Conservation (phyloP, 2,797 vertebrate species). For the Gymnoscopelus braueri region DNA sequence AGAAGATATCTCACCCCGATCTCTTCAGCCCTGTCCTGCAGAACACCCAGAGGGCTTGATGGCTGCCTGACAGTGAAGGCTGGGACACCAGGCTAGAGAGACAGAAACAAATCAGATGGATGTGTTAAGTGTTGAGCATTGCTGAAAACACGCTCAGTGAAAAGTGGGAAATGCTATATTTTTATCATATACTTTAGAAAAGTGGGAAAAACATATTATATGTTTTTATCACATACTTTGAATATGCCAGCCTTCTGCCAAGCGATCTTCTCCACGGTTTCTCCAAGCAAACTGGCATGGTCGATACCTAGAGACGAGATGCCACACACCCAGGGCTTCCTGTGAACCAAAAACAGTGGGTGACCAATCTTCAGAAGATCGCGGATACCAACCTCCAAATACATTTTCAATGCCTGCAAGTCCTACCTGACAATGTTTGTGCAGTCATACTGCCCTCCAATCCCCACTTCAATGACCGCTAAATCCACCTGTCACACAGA, state of each 20-base stretch:
- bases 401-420: background rate
- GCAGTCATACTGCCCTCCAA: slow-evolving; percentile 88
- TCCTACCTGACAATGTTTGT: slow-evolving; percentile 89
- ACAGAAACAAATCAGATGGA: too few species aligned
- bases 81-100: slow-evolving; percentile 82
- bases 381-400: background rate
- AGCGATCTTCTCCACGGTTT: slow-evolving; percentile 88
- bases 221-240: slow-evolving; percentile 76
- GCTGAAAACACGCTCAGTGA: too few species aligned
- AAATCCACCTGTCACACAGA: slow-evolving; percentile 82
- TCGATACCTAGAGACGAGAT: slow-evolving; percentile 87
- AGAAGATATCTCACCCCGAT: slow-evolving; percentile 72
- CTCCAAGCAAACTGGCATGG: slow-evolving; percentile 88
- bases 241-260: slow-evolving; percentile 94
- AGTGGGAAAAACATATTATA: background rate
- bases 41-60: slow-evolving; percentile 78
- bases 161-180: too few species aligned
- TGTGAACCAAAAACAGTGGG: slow-evolving; percentile 44
- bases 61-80: slow-evolving; percentile 85
- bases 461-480: slow-evolving; percentile 89
- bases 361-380: too few species aligned
- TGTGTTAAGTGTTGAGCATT: too few species aligned
- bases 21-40: slow-evolving; percentile 82
- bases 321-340: slow-evolving; percentile 86
- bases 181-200: too few species aligned